A percentile compares a stretch with the other conserved stretches of the same genome.
These are phyloP conservation scores for Stenodera caucasica DNA, from an alignment of 2,888 invertebrate genomes.

Conservation along the genomic window DNA sequence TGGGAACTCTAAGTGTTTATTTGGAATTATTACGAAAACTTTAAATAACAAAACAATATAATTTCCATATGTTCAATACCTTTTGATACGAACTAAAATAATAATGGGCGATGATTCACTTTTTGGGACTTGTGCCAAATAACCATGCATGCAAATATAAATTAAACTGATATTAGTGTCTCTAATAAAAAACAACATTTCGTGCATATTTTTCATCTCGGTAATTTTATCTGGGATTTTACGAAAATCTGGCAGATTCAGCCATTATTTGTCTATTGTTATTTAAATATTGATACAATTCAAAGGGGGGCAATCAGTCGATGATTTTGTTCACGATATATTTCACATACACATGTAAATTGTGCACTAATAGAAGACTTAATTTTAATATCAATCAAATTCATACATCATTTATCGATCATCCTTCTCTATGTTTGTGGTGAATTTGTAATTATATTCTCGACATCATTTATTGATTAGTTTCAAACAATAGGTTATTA, in stretches of 20 bases:
- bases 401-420: neutral
- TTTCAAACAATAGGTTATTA: neutral
- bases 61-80: neutral
- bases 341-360: neutral
- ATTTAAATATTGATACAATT: no score
- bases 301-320: neutral
- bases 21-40: neutral
- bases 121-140: conserved; percentile 28
- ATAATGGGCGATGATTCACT: no score
- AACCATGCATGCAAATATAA: conserved; percentile 22
- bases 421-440: neutral
- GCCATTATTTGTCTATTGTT: neutral
- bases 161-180: conserved; percentile 28
- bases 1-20: neutral
- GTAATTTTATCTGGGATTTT: neutral
- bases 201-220: neutral
- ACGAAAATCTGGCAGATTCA: neutral
- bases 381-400: neutral
- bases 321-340: neutral
- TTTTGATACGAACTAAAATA: no score
- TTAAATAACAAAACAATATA: neutral
- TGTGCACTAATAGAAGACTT: neutral
- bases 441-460: neutral
- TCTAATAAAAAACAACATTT: conserved; percentile 7
- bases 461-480: neutral